Percentiles rank a stretch among this genome's conserved stretches.
These are phyloP conservation scores for Glaucopsyche alexis DNA, from an alignment of 2,888 invertebrate species.

Conservation along the genomic window DNA sequence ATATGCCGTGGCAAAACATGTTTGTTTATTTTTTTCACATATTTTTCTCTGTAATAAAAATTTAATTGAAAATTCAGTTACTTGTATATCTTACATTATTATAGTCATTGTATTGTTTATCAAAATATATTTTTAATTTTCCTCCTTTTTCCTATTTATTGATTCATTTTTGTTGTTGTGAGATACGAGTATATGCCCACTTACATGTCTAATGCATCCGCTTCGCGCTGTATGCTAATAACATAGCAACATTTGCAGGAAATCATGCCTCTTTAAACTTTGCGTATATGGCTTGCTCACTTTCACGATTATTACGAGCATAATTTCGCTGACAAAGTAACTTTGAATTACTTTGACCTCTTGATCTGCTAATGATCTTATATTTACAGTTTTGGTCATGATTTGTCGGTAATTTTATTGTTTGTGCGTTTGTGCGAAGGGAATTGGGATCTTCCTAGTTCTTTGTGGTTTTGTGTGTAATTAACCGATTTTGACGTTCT, in stretches of 20 bases:
- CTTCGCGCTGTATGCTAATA: neutral
- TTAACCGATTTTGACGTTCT: neutral
- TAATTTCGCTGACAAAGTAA: slow-evolving; percentile 1
- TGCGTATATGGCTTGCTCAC: slow-evolving; percentile 22
- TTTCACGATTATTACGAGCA: slow-evolving; percentile 15
- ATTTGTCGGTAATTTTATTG: slow-evolving; percentile 14
- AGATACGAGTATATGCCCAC: too few species aligned
- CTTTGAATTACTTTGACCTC: slow-evolving; percentile 23
- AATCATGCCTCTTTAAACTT: slow-evolving; percentile 10
- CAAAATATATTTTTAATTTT: too few species aligned
- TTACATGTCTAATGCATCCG: neutral
- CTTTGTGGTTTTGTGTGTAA: neutral
- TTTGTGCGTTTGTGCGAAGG: neutral
- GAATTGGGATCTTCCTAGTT: neutral
- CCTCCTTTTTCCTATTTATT: too few species aligned
- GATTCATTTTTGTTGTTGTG: too few species aligned
- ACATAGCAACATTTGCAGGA: slow-evolving; percentile 1
- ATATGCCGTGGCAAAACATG: neutral
- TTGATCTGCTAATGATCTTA: slow-evolving; percentile 19
- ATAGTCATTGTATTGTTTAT: too few species aligned
- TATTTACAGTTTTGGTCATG: slow-evolving; percentile 11
- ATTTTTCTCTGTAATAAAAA: neutral
- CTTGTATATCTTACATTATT: neutral
- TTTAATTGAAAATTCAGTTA: neutral
- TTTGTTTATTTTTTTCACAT: neutral